Evolutionary conservation across 2,113 vertebrate genomes (phyloP).

Genomic region (Serilophus lunatus): DNA sequence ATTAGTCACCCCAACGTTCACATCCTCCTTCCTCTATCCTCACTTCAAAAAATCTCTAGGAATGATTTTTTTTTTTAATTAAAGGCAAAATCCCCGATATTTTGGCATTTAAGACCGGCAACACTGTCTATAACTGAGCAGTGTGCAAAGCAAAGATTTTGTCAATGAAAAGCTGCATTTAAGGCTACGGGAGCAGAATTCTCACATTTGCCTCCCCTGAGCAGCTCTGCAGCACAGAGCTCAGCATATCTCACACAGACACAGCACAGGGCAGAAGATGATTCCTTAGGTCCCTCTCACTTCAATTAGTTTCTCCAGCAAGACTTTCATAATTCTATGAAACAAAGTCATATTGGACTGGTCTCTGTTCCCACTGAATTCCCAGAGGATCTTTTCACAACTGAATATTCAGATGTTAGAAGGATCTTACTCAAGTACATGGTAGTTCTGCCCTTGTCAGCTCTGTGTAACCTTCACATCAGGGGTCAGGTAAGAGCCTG

Average conservation of each 20-base stretch:
- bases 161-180: background rate
- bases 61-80: background rate
- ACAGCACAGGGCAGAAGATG: background rate
- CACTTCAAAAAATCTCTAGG: background rate
- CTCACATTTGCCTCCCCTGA: background rate
- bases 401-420: background rate
- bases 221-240: background rate
- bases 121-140: background rate
- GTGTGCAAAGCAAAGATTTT: background rate
- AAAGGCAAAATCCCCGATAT: background rate
- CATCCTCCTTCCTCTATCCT: background rate
- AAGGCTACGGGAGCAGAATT: background rate
- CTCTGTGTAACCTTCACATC: background rate
- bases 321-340: background rate
- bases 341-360: background rate
- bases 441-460: background rate
- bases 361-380: background rate
- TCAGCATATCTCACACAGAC: fast-evolving
- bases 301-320: background rate
- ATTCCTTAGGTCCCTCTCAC: background rate
- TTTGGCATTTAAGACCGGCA: background rate
- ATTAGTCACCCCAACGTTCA: background rate
- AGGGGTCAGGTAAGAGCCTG: background rate
- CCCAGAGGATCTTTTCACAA: background rate
- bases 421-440: background rate